Conservation (phyloP, 2,888 invertebrate species). For the Dryobotodes eremita region DNA sequence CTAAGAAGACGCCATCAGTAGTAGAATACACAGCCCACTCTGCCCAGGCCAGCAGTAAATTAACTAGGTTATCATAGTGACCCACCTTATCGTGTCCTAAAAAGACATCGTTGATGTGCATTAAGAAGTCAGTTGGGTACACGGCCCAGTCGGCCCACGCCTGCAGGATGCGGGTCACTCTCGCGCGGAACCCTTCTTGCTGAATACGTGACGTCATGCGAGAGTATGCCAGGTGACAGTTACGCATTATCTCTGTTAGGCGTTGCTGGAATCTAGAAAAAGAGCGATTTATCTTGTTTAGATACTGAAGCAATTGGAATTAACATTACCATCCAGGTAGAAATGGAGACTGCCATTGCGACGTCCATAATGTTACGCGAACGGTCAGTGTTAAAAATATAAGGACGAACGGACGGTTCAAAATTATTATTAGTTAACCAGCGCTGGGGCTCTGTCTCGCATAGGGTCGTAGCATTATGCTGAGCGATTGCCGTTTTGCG, state of each 20-base stretch:
- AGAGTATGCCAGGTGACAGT: constrained; percentile 94
- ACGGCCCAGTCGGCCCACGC: constrained; percentile 99
- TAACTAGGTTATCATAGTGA: too few species aligned
- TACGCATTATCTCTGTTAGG: constrained; percentile 85
- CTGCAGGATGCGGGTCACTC: constrained; percentile 96
- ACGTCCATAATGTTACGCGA: neutral
- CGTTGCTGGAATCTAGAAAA: constrained; percentile 94
- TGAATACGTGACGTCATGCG: constrained; percentile 95
- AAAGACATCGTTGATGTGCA: constrained; percentile 97
- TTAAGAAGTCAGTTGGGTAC: constrained; percentile 97
- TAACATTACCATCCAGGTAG: neutral
- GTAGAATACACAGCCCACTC: too few species aligned
- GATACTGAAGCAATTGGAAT: neutral
- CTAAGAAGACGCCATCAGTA: too few species aligned
- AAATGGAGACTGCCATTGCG: neutral
- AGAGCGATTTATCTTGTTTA: neutral
- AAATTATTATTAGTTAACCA: too few species aligned
- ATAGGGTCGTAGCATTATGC: too few species aligned
- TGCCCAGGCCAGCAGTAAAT: too few species aligned
- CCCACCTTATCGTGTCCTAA: constrained; percentile 92
- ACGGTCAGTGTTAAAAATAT: neutral
- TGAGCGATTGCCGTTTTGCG: too few species aligned
- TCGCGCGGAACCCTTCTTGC: constrained; percentile 98
- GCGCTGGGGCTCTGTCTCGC: too few species aligned
- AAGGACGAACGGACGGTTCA: neutral